Percentiles rank a stretch among this genome's conserved stretches.
Conservation (phyloP, 2,888 invertebrate species). For the Capitulum mitella region DNA sequence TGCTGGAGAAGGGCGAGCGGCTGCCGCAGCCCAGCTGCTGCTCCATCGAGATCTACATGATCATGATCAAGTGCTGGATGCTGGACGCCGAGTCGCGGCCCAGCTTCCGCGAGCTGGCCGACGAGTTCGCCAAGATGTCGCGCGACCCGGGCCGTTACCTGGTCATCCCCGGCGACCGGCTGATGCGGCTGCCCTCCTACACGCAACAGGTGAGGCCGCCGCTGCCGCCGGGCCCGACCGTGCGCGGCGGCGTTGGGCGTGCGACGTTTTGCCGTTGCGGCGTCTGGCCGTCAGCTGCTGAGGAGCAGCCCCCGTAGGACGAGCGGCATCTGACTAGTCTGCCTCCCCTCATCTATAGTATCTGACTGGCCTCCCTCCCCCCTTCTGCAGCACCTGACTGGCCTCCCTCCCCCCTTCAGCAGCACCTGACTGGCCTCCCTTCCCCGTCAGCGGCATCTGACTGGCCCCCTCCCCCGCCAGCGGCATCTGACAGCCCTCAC, state of each 20-base stretch:
- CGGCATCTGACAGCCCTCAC: too few relatives aligned
- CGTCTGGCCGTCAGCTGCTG: too few relatives aligned
- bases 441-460: too few relatives aligned
- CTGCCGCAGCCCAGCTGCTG: constrained; percentile 88
- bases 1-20: constrained; percentile 87
- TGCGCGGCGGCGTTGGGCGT: too few relatives aligned
- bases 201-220: constrained; percentile 46
- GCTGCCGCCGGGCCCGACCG: too few relatives aligned
- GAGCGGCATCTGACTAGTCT: too few relatives aligned
- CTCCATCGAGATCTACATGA: constrained; percentile 92
- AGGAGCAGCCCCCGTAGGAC: too few relatives aligned
- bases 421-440: neutral
- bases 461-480: too few relatives aligned
- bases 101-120: constrained; percentile 83
- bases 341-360: too few relatives aligned
- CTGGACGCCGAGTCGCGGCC: constrained; percentile 90
- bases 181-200: constrained; percentile 74
- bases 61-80: constrained; percentile 97
- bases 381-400: too few relatives aligned
- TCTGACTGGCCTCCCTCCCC: too few relatives aligned
- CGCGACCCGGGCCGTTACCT: constrained; percentile 92
- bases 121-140: constrained; percentile 91
- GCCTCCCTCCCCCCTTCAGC: neutral
- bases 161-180: constrained; percentile 83
- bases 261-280: too few relatives aligned